phyloP scores from a whole-genome alignment of 2,797 vertebrate genomes.

The Crossoptilon crossoptilon region DNA sequence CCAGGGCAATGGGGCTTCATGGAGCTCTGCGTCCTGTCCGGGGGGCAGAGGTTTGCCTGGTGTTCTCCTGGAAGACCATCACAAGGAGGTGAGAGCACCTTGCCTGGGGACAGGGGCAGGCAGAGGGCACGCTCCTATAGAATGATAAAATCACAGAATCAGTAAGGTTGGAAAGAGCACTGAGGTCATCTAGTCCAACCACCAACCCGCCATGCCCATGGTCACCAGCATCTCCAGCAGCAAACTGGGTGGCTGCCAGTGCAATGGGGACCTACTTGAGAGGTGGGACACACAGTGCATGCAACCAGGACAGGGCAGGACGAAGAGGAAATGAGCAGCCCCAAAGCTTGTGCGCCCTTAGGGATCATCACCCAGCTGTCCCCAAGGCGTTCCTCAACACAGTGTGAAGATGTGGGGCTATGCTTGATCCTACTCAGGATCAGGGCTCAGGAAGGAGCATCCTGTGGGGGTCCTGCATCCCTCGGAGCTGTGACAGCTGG shows the following conservation, averaged over 20 bases:
- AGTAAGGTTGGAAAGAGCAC: too few relatives aligned
- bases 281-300: neutral
- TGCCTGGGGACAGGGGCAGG: neutral
- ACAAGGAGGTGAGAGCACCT: neutral
- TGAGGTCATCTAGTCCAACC: too few relatives aligned
- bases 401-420: neutral
- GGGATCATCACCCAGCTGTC: neutral
- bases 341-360: fast-evolving
- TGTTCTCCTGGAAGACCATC: neutral
- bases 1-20: neutral
- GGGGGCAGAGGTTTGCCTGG: neutral
- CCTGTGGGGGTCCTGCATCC: neutral
- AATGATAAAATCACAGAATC: too few relatives aligned
- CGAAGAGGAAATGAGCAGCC: neutral
- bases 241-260: neutral
- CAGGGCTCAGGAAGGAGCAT: neutral
- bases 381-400: neutral
- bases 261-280: neutral
- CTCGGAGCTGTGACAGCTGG: neutral
- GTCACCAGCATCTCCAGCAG: neutral
- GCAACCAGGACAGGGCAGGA: neutral
- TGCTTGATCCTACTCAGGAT: neutral
- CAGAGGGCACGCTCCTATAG: neutral
- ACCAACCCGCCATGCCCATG: too few relatives aligned
- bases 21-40: neutral